Percentiles rank a stretch among this genome's conserved stretches.
Conservation (phyloP, 2,113 vertebrate species). For the Xiphophorus maculatus region DNA sequence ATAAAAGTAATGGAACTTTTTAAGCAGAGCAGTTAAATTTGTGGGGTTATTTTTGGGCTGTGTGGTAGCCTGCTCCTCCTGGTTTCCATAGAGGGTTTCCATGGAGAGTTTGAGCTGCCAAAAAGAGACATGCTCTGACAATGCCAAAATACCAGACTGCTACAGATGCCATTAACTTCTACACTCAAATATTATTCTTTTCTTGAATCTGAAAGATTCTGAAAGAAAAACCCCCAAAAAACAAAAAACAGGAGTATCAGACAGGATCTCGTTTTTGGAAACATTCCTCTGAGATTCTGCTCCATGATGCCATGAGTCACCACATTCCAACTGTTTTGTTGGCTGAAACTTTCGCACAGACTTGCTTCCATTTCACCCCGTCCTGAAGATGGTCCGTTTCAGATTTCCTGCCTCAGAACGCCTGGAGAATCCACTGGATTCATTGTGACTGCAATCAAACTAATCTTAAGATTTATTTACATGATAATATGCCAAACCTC, state of each 20-base stretch:
- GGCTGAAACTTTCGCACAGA: background rate
- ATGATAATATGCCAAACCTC: too few species aligned
- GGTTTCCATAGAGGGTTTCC: constrained; percentile 26
- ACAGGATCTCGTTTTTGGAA: background rate
- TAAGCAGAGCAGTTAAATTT: background rate
- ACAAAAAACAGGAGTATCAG: background rate
- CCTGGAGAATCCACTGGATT: background rate
- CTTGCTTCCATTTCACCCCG: background rate
- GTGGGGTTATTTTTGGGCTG: background rate
- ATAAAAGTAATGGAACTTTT: background rate
- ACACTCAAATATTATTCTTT: background rate
- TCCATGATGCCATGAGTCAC: background rate
- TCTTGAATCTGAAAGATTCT: too few species aligned
- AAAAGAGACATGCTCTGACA: constrained; percentile 20
- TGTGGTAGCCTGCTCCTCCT: background rate
- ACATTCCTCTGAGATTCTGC: background rate
- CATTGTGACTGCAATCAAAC: background rate
- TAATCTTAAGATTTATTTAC: background rate
- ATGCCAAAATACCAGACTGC: constrained; percentile 29
- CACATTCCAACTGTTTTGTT: background rate
- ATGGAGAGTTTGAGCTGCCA: constrained; percentile 28
- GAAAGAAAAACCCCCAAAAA: background rate
- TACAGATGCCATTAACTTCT: background rate
- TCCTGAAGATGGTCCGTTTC: background rate
- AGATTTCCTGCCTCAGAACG: background rate